These are phyloP conservation scores for Cyaniris semiargus DNA, from an alignment of 2,888 invertebrate genomes.

Conservation along the genomic window DNA sequence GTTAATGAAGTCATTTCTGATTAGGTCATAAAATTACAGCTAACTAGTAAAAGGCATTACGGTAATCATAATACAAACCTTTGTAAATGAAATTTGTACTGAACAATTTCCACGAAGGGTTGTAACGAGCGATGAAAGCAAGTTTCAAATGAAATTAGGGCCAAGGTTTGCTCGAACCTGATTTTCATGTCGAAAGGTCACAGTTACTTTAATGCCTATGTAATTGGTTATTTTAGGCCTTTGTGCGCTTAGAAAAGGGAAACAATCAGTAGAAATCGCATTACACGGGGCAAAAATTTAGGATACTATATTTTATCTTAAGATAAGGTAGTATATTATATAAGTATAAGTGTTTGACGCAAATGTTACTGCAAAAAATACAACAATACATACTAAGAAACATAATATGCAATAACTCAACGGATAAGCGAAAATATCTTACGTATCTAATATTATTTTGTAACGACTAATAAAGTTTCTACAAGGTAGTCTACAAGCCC, in stretches of 20 bases:
- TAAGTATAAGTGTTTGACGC: too few relatives aligned
- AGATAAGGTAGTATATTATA: too few relatives aligned
- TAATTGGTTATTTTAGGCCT: too few relatives aligned
- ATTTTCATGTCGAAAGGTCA: constrained; percentile 1
- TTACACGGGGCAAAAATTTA: not conserved
- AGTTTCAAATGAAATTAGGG: constrained; percentile 10
- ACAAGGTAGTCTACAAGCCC: not conserved
- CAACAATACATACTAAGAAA: not conserved
- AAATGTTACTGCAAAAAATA: too few relatives aligned
- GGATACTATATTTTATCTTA: too few relatives aligned
- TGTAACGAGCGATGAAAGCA: not conserved
- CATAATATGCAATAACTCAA: not conserved
- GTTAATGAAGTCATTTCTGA: too few relatives aligned
- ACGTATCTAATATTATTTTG: not conserved
- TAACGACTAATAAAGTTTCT: constrained; percentile 7
- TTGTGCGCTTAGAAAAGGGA: too few relatives aligned
- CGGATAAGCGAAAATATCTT: not conserved
- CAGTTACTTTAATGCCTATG: not conserved
- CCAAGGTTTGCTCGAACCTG: not conserved
- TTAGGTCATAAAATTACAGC: too few relatives aligned
- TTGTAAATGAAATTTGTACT: too few relatives aligned
- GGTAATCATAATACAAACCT: too few relatives aligned
- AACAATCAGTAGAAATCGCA: not conserved
- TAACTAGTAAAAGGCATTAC: too few relatives aligned
- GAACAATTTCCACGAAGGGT: not conserved